Evolutionary conservation across 2,888 invertebrate genomes (phyloP).

Genomic region (Parochlus steinenii): DNA sequence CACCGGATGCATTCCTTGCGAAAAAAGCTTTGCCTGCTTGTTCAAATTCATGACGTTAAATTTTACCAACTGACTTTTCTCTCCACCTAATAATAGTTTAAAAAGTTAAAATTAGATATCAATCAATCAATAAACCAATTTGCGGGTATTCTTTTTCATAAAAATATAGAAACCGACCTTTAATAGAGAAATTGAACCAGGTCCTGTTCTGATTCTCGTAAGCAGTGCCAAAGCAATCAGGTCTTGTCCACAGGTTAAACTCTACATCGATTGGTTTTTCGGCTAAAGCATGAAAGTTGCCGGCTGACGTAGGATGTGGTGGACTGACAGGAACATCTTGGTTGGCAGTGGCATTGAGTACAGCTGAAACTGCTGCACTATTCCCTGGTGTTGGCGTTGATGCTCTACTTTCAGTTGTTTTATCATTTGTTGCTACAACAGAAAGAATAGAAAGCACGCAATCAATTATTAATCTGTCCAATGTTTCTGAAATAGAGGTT

Average conservation of each 20-base stretch:
- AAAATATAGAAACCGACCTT: conserved; percentile 27
- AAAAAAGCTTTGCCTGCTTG: conserved; percentile 77
- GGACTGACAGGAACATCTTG: not conserved
- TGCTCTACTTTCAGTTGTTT: not conserved
- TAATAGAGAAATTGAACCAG: conserved; percentile 82
- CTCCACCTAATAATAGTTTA: conserved; percentile 21
- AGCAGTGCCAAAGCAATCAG: conserved; percentile 73
- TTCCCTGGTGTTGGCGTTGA: not conserved
- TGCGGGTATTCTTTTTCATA: conserved; percentile 1
- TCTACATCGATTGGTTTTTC: conserved; percentile 49
- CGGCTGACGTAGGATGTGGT: not conserved
- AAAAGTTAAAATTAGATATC: not conserved
- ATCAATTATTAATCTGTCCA: too few species aligned
- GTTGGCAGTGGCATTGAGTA: too few species aligned
- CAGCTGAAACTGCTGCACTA: not conserved
- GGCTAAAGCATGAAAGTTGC: not conserved
- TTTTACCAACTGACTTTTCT: conserved; percentile 43
- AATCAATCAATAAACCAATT: not conserved
- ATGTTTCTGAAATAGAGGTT: too few species aligned
- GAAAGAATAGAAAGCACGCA: too few species aligned
- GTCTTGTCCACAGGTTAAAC: conserved; percentile 79
- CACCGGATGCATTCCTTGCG: conserved; percentile 80
- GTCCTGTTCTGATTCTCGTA: conserved; percentile 81
- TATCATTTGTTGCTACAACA: conserved; percentile 2
- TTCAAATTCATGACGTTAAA: conserved; percentile 78